phyloP scores from a whole-genome alignment of 2,888 invertebrate genomes.

The Anarsia innoxiella region DNA sequence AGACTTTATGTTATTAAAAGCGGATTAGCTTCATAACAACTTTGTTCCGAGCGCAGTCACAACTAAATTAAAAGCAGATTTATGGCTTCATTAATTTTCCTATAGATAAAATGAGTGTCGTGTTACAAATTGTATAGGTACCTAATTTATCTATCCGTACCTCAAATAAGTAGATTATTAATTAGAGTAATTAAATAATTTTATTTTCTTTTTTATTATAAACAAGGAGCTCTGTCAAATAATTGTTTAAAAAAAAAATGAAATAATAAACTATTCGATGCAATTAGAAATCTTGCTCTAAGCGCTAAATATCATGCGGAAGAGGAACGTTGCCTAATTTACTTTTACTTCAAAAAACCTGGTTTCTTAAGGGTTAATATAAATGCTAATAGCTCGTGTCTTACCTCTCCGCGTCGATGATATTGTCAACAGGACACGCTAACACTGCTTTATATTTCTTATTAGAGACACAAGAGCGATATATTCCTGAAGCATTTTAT shows the following conservation, averaged over 20 bases:
- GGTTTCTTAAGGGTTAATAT: constrained; percentile 61
- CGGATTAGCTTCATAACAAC: constrained; percentile 4
- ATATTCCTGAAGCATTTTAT: too few species aligned
- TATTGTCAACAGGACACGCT: constrained; percentile 12
- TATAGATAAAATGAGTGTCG: too few species aligned
- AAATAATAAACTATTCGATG: background rate
- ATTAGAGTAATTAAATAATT: too few species aligned
- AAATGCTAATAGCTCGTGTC: constrained; percentile 52
- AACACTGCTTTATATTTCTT: too few species aligned
- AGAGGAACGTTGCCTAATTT: constrained; percentile 42
- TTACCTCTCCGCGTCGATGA: constrained; percentile 13
- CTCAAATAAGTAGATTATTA: too few species aligned
- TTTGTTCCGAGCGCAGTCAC: constrained; percentile 1
- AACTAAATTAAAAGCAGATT: constrained; percentile 12
- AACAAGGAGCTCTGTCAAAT: too few species aligned
- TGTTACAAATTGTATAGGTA: too few species aligned
- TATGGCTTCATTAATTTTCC: background rate
- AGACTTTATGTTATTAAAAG: constrained; percentile 6
- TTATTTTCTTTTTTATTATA: too few species aligned
- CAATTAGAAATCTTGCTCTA: too few species aligned
- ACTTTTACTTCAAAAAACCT: constrained; percentile 43
- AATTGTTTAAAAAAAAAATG: constrained; percentile 2
- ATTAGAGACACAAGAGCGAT: too few species aligned
- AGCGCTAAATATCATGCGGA: constrained; percentile 16
- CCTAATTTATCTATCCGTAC: too few species aligned